Conservation (phyloP, 1,140 invertebrate genomes). For the Drosophila seguyi region DNA sequence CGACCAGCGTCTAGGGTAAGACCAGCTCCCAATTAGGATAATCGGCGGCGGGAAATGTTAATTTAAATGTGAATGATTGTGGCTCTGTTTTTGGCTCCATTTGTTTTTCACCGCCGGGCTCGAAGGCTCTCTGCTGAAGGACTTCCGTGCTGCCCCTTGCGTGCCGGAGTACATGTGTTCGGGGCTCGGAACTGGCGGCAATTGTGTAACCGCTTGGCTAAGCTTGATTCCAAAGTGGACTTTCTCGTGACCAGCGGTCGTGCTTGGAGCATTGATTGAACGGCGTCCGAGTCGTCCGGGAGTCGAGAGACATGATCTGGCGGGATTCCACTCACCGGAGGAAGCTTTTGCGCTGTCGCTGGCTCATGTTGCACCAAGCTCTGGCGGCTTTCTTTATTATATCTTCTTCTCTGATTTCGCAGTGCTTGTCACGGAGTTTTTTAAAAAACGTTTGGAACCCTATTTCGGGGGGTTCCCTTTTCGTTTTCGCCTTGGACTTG, state of each 20-base stretch:
- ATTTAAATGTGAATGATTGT: slow-evolving; percentile 85
- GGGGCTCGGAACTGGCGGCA: slow-evolving; percentile 32
- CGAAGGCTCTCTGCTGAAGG: not conserved
- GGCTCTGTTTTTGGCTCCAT: slow-evolving; percentile 23
- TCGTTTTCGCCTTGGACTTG: not conserved
- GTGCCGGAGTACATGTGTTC: slow-evolving; percentile 55
- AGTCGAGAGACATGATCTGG: not conserved
- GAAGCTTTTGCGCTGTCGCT: not conserved
- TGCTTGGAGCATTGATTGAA: slow-evolving; percentile 54
- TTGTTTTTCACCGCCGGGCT: not conserved
- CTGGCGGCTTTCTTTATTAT: not conserved
- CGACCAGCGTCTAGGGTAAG: slow-evolving; percentile 20
- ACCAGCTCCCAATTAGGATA: slow-evolving; percentile 79
- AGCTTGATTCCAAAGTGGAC: slow-evolving; percentile 65
- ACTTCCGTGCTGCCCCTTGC: slow-evolving; percentile 65
- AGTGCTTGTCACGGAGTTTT: not conserved
- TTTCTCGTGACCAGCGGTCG: slow-evolving; percentile 64
- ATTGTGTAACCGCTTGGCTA: slow-evolving; percentile 73
- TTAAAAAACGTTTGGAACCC: not conserved
- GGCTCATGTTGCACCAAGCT: not conserved
- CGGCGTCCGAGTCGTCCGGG: not conserved
- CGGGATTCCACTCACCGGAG: not conserved
- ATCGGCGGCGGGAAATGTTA: slow-evolving; percentile 84
- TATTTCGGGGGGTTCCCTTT: not conserved
- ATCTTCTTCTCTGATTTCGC: not conserved